Conservation (phyloP, 1,140 invertebrate species). For the Whitmania pigra region DNA sequence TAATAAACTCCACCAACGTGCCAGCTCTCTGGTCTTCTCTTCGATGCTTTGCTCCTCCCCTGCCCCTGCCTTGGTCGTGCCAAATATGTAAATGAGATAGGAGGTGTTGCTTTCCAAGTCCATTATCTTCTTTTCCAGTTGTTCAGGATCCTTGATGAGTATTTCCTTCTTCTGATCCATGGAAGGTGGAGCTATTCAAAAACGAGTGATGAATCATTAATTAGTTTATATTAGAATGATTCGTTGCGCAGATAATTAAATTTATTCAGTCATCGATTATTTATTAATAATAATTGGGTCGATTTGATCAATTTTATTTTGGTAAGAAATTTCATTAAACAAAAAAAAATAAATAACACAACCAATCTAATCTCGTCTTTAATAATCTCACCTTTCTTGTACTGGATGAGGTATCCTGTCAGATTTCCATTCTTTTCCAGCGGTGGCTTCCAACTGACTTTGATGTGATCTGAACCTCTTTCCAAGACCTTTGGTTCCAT, state of each 20-base stretch:
- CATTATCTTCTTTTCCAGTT: slow-evolving; percentile 15
- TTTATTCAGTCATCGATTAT: no score
- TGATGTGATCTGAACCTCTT: slow-evolving; percentile 72
- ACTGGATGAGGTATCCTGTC: slow-evolving; percentile 78
- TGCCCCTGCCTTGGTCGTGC: slow-evolving; percentile 11
- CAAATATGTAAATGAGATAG: slow-evolving; percentile 18
- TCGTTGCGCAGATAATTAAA: no score
- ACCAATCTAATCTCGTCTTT: no score
- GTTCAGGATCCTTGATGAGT: slow-evolving; percentile 14
- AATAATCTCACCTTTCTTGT: slow-evolving; percentile 55
- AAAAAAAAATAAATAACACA: no score
- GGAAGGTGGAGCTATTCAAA: not conserved
- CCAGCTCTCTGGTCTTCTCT: not conserved
- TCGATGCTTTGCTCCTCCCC: slow-evolving; percentile 10
- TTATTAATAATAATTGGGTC: no score
- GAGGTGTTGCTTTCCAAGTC: slow-evolving; percentile 16
- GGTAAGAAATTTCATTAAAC: no score
- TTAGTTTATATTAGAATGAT: no score
- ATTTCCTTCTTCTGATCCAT: slow-evolving; percentile 16
- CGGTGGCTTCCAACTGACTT: slow-evolving; percentile 74
- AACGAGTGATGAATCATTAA: no score
- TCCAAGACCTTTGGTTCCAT: slow-evolving; percentile 64
- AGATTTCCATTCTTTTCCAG: slow-evolving; percentile 77
- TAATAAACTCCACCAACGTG: not conserved
- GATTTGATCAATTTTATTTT: no score